phyloP scores from a whole-genome alignment of 1,140 invertebrate genomes.

The Helicorthomorpha holstii region DNA sequence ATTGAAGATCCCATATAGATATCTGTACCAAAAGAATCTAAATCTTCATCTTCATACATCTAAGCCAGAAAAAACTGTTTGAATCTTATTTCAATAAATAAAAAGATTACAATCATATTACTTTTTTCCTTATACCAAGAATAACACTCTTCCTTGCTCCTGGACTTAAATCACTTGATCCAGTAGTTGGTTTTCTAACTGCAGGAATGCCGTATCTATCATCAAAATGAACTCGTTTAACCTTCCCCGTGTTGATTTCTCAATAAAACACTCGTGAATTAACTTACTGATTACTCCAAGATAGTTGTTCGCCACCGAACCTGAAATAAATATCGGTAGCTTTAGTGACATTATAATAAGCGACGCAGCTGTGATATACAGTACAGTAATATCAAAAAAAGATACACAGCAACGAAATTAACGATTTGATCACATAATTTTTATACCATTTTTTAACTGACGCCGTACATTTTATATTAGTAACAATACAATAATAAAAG shows the following conservation, averaged over 20 bases:
- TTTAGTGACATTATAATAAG: no score
- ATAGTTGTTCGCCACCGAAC: neutral
- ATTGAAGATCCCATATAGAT: neutral
- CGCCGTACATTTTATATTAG: no score
- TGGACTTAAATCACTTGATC: slow-evolving; percentile 6
- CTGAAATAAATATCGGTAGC: no score
- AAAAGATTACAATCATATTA: slow-evolving; percentile 1
- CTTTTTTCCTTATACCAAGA: slow-evolving; percentile 4
- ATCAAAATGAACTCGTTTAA: neutral
- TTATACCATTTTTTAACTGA: no score
- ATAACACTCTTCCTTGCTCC: slow-evolving; percentile 3
- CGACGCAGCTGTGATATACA: no score
- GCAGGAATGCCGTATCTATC: neutral
- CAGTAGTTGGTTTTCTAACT: neutral
- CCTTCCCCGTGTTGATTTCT: neutral
- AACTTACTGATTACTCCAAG: neutral
- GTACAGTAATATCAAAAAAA: no score
- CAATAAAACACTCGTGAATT: neutral
- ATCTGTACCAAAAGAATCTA: neutral
- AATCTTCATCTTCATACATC: neutral
- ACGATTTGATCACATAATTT: no score
- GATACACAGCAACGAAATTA: no score
- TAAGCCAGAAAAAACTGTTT: neutral
- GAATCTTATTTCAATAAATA: neutral
- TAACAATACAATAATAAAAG: no score